A percentile compares a stretch with the other conserved stretches of the same genome.
Conservation (phyloP, 2,888 invertebrate genomes). For the Rhingia campestris region DNA sequence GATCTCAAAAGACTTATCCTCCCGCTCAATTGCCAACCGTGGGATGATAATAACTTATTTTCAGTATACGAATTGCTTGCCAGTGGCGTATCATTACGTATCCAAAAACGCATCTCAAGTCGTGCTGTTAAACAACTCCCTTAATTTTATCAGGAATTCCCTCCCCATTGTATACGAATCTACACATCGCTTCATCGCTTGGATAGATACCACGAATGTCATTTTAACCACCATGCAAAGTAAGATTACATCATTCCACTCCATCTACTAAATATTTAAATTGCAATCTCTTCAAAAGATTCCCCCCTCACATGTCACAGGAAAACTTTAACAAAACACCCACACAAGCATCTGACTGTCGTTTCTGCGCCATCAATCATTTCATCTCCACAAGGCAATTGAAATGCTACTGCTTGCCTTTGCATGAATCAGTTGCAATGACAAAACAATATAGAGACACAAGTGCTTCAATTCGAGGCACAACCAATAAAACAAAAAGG, state of each 20-base stretch:
- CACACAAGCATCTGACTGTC: slow-evolving; percentile 14
- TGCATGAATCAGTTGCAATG: slow-evolving; percentile 42
- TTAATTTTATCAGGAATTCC: too few species aligned
- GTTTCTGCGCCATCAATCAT: slow-evolving; percentile 61
- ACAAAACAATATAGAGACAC: slow-evolving; percentile 24
- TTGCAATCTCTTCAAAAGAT: slow-evolving; percentile 47
- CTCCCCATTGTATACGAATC: too few species aligned
- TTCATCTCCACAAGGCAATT: slow-evolving; percentile 33
- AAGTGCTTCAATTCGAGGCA: slow-evolving; percentile 23
- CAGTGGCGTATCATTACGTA: too few species aligned
- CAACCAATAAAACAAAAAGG: slow-evolving; percentile 44
- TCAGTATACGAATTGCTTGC: too few species aligned
- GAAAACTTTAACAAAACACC: slow-evolving; percentile 25
- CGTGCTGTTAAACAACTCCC: too few species aligned
- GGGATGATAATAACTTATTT: too few species aligned
- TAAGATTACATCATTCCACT: background rate
- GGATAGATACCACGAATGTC: too few species aligned
- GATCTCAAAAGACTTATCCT: too few species aligned
- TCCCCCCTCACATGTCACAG: slow-evolving; percentile 15
- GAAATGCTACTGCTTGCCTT: slow-evolving; percentile 37
- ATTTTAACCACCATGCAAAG: too few species aligned
- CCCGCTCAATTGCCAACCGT: too few species aligned
- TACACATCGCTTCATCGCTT: too few species aligned
- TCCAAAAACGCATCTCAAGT: too few species aligned
- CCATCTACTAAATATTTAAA: slow-evolving; percentile 51